phyloP scores from a whole-genome alignment of 2,797 vertebrate genomes.

The Yasuhikotakia modesta region DNA sequence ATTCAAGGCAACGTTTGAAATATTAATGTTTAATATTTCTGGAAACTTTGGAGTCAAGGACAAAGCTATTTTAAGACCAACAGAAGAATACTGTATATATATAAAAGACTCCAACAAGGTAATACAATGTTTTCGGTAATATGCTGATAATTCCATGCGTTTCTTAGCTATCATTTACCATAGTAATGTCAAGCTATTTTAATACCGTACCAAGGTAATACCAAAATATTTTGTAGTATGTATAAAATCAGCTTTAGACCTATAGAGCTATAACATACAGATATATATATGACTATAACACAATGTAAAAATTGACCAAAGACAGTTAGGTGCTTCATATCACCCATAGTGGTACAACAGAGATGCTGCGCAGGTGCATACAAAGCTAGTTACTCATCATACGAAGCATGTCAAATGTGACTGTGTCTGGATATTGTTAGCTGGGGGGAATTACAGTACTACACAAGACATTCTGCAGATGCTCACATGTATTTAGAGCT shows the following conservation, averaged over 20 bases:
- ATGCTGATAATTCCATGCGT: too few relatives aligned
- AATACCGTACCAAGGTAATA: too few relatives aligned
- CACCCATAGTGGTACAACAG: not conserved
- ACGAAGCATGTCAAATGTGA: constrained; percentile 26
- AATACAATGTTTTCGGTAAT: too few relatives aligned
- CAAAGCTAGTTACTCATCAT: constrained; percentile 12
- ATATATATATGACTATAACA: not conserved
- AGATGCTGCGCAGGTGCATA: not conserved
- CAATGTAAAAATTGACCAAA: not conserved
- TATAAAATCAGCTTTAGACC: constrained; percentile 15
- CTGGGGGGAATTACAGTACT: constrained; percentile 15
- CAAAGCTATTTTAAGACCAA: not conserved
- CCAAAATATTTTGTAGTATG: too few relatives aligned
- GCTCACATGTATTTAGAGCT: constrained; percentile 33
- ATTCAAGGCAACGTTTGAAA: not conserved
- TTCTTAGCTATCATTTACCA: too few relatives aligned
- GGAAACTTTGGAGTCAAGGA: not conserved
- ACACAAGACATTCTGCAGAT: constrained; percentile 51
- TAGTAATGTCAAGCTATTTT: too few relatives aligned
- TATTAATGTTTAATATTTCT: not conserved
- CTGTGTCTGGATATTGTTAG: constrained; percentile 55
- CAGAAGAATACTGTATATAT: not conserved
- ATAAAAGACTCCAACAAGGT: too few relatives aligned
- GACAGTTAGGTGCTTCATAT: not conserved
- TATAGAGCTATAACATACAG: too few relatives aligned